Evolutionary conservation across 2,888 invertebrate genomes (phyloP).

Genomic region (Phyllotreta striolata): DNA sequence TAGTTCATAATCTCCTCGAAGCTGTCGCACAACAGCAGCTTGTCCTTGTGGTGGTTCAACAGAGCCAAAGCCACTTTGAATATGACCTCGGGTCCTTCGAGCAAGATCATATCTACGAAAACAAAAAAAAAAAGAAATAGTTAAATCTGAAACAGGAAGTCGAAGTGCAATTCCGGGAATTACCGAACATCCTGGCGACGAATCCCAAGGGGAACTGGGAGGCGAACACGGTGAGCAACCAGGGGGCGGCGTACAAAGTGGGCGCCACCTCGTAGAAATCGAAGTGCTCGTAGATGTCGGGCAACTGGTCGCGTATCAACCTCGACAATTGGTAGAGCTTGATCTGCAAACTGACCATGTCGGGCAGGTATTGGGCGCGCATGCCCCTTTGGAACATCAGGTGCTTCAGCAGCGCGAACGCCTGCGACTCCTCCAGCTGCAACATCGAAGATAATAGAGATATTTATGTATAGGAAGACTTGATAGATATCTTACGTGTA

Average conservation of each 20-base stretch:
- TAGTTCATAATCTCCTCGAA: constrained; percentile 96
- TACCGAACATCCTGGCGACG: constrained; percentile 92
- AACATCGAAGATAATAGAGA: constrained; percentile 42
- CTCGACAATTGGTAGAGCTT: constrained; percentile 91
- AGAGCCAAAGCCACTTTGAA: constrained; percentile 89
- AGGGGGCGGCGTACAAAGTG: constrained; percentile 94
- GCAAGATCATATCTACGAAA: constrained; percentile 87
- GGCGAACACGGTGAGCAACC: constrained; percentile 95
- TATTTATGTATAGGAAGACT: background rate
- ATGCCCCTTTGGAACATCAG: constrained; percentile 91
- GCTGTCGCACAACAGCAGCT: constrained; percentile 82
- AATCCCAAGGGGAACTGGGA: constrained; percentile 97
- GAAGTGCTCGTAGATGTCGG: constrained; percentile 86
- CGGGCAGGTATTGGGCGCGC: constrained; percentile 89
- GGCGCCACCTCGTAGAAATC: constrained; percentile 91
- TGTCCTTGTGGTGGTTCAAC: constrained; percentile 83
- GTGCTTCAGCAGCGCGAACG: constrained; percentile 87
- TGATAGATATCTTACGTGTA: constrained; percentile 84
- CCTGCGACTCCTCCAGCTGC: constrained; percentile 93
- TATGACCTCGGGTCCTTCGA: constrained; percentile 89
- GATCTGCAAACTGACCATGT: constrained; percentile 93
- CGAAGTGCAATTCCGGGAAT: constrained; percentile 49
- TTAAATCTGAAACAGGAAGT: background rate
- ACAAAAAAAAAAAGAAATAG: constrained; percentile 40
- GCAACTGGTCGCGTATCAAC: constrained; percentile 85